Evolutionary conservation across 2,888 invertebrate species (phyloP).

Genomic region (Cremastinae sp.): DNA sequence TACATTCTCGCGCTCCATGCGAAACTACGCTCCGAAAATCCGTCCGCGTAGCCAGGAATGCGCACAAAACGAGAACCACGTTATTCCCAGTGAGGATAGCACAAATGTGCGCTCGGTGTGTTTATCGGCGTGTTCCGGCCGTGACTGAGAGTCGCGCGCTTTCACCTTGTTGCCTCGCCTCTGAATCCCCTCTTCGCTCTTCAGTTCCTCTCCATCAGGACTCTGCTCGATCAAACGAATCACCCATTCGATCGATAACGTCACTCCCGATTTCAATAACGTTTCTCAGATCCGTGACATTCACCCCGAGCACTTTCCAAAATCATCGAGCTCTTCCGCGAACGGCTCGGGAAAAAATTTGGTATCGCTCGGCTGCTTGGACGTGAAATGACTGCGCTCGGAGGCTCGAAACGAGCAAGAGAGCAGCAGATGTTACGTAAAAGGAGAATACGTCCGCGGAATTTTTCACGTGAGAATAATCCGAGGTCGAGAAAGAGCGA

Average conservation of each 20-base stretch:
- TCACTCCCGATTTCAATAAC: too few relatives aligned
- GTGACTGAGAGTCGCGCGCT: conserved; percentile 77
- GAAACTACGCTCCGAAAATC: too few relatives aligned
- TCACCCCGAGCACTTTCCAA: too few relatives aligned
- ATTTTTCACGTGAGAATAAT: too few relatives aligned
- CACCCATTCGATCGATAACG: too few relatives aligned
- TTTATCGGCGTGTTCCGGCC: conserved; percentile 76
- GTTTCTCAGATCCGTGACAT: too few relatives aligned
- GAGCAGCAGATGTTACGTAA: conserved; percentile 6
- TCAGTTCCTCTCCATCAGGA: neutral
- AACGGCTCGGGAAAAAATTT: too few relatives aligned
- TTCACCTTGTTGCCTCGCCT: conserved; percentile 72
- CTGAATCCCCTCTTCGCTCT: neutral
- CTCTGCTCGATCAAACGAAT: too few relatives aligned
- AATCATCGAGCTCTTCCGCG: too few relatives aligned
- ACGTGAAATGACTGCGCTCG: too few relatives aligned
- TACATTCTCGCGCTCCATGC: neutral
- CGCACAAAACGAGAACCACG: conserved; percentile 12
- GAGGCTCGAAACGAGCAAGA: neutral
- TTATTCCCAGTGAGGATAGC: neutral
- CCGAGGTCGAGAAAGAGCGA: too few relatives aligned
- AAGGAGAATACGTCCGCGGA: neutral
- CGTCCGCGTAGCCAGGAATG: conserved; percentile 10
- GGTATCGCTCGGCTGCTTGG: too few relatives aligned
- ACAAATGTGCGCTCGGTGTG: conserved; percentile 54